These are phyloP conservation scores for Lasioglossum zephyrum DNA, from an alignment of 2,888 invertebrate genomes.

Conservation along the genomic window DNA sequence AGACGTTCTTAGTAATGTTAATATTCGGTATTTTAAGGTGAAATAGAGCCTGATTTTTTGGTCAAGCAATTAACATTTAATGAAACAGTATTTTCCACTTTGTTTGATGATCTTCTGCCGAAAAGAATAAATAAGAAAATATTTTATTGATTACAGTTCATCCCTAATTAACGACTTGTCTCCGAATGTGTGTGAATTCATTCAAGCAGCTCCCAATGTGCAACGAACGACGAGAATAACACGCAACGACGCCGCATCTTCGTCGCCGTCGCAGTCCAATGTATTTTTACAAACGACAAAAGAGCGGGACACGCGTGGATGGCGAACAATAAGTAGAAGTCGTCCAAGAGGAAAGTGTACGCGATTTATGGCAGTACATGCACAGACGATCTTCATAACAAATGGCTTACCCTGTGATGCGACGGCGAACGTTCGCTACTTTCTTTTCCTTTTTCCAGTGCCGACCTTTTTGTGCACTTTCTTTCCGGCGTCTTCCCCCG, in stretches of 20 bases:
- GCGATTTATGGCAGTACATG: neutral
- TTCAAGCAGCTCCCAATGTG: conserved; percentile 31
- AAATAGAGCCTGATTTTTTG: no score
- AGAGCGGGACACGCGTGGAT: neutral
- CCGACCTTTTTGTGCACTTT: conserved; percentile 35
- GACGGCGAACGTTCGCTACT: neutral
- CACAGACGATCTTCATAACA: neutral
- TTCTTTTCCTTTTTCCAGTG: conserved; percentile 34
- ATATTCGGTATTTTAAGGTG: no score
- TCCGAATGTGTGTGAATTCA: neutral
- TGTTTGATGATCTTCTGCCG: no score
- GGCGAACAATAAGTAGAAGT: neutral
- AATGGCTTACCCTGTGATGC: neutral
- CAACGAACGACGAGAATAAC: conserved; percentile 61
- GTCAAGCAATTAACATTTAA: no score
- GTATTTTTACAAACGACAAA: conserved; percentile 49
- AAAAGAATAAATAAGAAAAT: no score
- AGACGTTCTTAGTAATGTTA: no score
- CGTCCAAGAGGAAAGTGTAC: neutral
- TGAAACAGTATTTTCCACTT: no score
- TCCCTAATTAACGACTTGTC: neutral
- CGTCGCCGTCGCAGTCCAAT: conserved; percentile 3
- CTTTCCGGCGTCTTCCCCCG: neutral
- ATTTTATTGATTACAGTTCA: no score
- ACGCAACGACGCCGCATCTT: conserved; percentile 25